Conservation (phyloP, 2,888 invertebrate genomes). For the Acronicta leporina region DNA sequence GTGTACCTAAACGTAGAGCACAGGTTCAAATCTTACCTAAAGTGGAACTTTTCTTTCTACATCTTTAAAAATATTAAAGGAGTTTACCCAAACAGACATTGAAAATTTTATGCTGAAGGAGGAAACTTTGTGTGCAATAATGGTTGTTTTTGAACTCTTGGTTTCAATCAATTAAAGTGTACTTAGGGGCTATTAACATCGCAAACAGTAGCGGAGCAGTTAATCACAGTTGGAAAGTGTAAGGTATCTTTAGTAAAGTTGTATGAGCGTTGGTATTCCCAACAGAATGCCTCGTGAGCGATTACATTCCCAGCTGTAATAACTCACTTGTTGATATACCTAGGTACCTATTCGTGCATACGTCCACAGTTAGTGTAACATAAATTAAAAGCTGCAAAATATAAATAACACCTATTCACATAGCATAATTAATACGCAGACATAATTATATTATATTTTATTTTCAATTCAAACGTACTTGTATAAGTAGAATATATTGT, state of each 20-base stretch:
- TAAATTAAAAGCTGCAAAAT: too few species aligned
- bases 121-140: slow-evolving; percentile 36
- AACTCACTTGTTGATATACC: slow-evolving; percentile 69
- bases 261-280: slow-evolving; percentile 61
- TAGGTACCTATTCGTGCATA: slow-evolving; percentile 5
- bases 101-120: slow-evolving; percentile 9
- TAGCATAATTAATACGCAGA: too few species aligned
- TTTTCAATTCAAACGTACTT: too few species aligned
- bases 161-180: slow-evolving; percentile 46
- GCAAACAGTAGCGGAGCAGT: slow-evolving; percentile 54
- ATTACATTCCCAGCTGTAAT: slow-evolving; percentile 53
- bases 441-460: too few species aligned
- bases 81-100: neutral
- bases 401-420: too few species aligned
- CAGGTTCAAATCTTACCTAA: neutral
- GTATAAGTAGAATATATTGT: too few species aligned
- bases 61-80: neutral
- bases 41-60: too few species aligned
- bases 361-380: neutral
- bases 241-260: slow-evolving; percentile 55
- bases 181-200: slow-evolving; percentile 47
- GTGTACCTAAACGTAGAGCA: too few species aligned
- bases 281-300: slow-evolving; percentile 60
- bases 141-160: slow-evolving; percentile 42
- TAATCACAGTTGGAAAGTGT: slow-evolving; percentile 59